Conservation (phyloP, 2,113 vertebrate genomes). For the Craseonycteris thonglongyai region DNA sequence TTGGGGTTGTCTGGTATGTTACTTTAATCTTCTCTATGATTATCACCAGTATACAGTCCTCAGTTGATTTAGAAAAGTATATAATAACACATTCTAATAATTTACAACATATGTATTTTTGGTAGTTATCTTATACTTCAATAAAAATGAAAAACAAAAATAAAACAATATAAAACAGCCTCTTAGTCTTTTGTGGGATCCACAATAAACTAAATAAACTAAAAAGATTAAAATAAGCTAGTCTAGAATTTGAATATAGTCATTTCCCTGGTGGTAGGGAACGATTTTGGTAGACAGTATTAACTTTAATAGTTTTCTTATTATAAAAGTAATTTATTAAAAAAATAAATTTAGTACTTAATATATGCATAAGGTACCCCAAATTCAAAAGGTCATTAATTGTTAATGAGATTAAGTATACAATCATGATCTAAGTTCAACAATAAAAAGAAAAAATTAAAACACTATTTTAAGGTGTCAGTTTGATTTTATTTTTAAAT, state of each 20-base stretch:
- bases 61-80: background rate
- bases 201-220: background rate
- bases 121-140: background rate
- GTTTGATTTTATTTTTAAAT: constrained; percentile 9
- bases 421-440: background rate
- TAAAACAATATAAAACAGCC: background rate
- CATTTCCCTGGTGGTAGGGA: background rate
- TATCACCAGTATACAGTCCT: background rate
- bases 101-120: background rate
- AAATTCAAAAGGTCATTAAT: constrained; percentile 23
- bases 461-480: background rate
- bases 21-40: background rate
- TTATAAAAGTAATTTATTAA: constrained; percentile 10
- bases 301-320: background rate
- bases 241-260: background rate
- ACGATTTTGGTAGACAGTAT: background rate
- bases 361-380: background rate
- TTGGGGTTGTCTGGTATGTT: background rate
- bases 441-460: constrained; percentile 40
- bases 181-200: background rate
- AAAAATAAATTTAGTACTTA: constrained; percentile 21
- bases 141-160: background rate
- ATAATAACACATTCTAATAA: background rate
- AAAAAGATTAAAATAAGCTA: background rate
- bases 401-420: constrained; percentile 20